These are phyloP conservation scores for Clamator glandarius DNA, from an alignment of 2,797 vertebrate species.

Conservation along the genomic window DNA sequence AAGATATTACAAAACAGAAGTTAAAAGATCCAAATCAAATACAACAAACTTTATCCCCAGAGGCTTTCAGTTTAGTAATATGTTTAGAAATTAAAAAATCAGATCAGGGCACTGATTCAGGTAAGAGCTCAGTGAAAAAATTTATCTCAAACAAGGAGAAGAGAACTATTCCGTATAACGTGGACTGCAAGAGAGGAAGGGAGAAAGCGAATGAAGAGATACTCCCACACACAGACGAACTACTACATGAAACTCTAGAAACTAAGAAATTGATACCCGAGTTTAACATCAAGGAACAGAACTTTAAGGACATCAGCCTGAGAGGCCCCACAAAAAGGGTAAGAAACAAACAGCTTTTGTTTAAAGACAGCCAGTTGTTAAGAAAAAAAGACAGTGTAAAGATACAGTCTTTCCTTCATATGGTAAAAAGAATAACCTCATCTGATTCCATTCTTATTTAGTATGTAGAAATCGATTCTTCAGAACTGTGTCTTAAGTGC, in stretches of 20 bases:
- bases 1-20: background rate
- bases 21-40: background rate
- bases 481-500: background rate
- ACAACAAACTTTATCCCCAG: background rate
- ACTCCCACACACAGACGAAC: background rate
- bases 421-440: background rate
- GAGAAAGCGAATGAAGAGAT: background rate
- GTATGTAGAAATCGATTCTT: background rate
- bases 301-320: background rate
- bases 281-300: background rate
- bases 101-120: background rate
- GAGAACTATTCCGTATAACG: background rate
- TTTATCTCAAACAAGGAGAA: background rate
- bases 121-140: background rate
- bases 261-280: background rate
- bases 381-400: background rate
- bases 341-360: conserved; percentile 10
- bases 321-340: background rate
- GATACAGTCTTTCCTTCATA: background rate
- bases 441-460: background rate
- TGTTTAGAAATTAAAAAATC: background rate
- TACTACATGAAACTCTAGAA: background rate
- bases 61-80: background rate
- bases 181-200: background rate
- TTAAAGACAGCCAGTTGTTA: background rate